Base-by-base conservation (phyloP, 2,113 vertebrate genomes). In the Aegithalos caudatus region DNA sequence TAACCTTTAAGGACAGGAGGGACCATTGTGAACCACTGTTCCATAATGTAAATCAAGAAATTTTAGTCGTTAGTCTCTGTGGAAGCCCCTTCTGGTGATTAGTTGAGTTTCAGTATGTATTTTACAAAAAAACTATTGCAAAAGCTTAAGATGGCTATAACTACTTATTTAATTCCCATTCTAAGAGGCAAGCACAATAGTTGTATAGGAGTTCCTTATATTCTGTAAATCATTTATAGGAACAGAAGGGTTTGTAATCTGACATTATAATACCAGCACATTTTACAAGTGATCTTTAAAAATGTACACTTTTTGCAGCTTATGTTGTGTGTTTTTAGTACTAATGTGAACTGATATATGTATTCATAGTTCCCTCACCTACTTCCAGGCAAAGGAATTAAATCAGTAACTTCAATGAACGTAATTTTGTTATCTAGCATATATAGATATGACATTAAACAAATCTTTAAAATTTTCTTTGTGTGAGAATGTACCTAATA, bases 371-470 rank as follows among this genome's bases (percentile, higher is more conserved):
- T 97, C 71, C 6, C 5, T 84, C 72, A 95, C 69, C 79, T 90
- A 56, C 83, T 95, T 93, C 83, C 81, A 95, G 91, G 81, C 58
- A 87, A 90, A 94, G 40, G n/a, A 88, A 89, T 95, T 87, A 91
- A 90, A 88, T 67, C 76, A 92, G 47, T 71, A 38, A 81, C 77
- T 87, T 85, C 69, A 86, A 56, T 81, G 85, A 92, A 66, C 88
- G 78, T 82, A 95, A 91, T 65, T 82, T 72, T 25, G 21, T 89
- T 91, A 88, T 94, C 45, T 90, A 28, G 61, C 31, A 9, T 69
- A 29, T 88, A 87, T 88, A 92, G 94, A 86, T 74, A 31, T 81
- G 56, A 69, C 85, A 93, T 79, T 95, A 78, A 97, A 86, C 62
- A 94, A 81, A 82, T 94, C 78, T 94, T 74, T 88, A 87, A 72